Evolutionary conservation across 2,797 vertebrate species (phyloP), one percentile per base, ranked within the genome.

Genomic region (Micrastur ruficollis): DNA sequence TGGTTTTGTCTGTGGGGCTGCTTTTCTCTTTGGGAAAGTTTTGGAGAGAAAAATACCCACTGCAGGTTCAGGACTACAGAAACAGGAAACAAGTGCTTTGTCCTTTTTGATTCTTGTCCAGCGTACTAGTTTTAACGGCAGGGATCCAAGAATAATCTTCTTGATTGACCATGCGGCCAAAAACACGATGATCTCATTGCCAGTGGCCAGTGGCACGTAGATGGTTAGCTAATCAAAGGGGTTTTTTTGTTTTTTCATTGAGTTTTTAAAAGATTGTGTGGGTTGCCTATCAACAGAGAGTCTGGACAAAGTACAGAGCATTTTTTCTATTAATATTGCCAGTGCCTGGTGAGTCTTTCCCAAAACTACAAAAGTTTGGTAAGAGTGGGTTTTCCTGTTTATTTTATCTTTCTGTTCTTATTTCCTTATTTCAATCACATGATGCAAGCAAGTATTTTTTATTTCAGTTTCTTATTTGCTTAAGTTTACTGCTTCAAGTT

Each of bases 41-140:
- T 62, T 52, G 26, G 62, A 86, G 61, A 84, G 89, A 86, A 91
- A 95, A 96, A 72, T 47, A 70, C 53, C 47, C 68, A 11, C 42
- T 56, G 32, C 62, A 82, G 63, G 71, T 88, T 86, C 36, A 67
- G 58, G 38, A 29, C 52, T 86, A 11, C 2, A 93, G 93, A 84
- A 96, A 93, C 91, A 93, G 97, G 97, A 97, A 97, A 52, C 65
- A 38, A 86, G 40, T 21, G 70, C 88, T 93, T 95, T 97, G 92
- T 93, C 84, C 58, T 44, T 94, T 76, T 78, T 96, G 90, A 96
- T 90, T 95, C 38, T 6, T 46, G 49, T 95, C 92, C 93, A 95
- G 86, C 55, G 42, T 16, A 11, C 70, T 82, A 44, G 81, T 93
- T 93, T 63, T 58, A 65, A 44, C 7, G 94, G 96, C 95, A 84